Conservation (phyloP, 2,888 invertebrate genomes). For the Erebia epiphron region DNA sequence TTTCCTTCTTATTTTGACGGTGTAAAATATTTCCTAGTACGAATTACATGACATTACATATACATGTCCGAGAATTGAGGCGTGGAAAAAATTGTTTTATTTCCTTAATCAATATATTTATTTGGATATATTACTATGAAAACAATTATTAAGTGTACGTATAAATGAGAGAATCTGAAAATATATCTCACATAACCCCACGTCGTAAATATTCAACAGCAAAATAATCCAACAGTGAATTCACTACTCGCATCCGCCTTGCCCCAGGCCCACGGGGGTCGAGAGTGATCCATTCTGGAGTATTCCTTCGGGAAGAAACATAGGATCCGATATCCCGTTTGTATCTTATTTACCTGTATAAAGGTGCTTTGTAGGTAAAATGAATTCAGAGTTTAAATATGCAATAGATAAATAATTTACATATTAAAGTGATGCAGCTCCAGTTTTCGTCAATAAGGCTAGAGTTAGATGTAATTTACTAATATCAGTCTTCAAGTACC, state of each 20-base stretch:
- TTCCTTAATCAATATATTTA: too few relatives aligned
- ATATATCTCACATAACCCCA: neutral
- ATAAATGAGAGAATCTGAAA: too few relatives aligned
- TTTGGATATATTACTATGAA: too few relatives aligned
- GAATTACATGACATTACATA: neutral
- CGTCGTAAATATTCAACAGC: neutral
- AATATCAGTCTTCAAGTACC: too few relatives aligned
- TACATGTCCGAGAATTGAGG: too few relatives aligned
- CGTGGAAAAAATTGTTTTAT: too few relatives aligned
- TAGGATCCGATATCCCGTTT: conserved; percentile 15
- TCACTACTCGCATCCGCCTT: conserved; percentile 8
- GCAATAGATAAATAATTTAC: neutral
- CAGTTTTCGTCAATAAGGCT: too few relatives aligned
- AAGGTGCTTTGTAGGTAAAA: conserved; percentile 6
- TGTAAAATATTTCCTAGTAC: too few relatives aligned
- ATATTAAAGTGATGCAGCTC: neutral
- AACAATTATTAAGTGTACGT: too few relatives aligned
- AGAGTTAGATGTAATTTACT: too few relatives aligned
- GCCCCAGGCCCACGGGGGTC: neutral
- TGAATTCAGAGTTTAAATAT: conserved; percentile 6
- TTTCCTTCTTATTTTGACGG: too few relatives aligned
- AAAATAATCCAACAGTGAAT: conserved; percentile 8
- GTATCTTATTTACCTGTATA: conserved; percentile 15
- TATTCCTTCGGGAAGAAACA: conserved; percentile 17
- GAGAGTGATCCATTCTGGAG: conserved; percentile 17